A percentile compares a stretch with the other conserved stretches of the same genome.
Evolutionary conservation across 2,888 invertebrate genomes (phyloP).

Genomic region (Morpho achilles): DNA sequence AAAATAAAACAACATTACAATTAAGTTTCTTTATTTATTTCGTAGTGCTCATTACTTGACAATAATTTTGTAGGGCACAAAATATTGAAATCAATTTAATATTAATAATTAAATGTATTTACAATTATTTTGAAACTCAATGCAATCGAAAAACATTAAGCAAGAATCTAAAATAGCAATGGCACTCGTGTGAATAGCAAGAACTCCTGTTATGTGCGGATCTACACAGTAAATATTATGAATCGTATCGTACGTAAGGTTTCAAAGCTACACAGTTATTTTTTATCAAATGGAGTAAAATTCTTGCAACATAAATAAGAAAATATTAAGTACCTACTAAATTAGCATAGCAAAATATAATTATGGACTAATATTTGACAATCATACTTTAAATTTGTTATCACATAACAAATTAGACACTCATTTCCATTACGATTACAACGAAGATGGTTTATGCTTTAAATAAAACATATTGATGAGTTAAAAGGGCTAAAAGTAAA

Average conservation of each 20-base stretch:
- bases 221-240: slow-evolving; percentile 27
- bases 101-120: slow-evolving; percentile 38
- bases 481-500: no score
- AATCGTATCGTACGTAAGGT: slow-evolving; percentile 11
- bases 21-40: slow-evolving; percentile 63
- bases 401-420: no score
- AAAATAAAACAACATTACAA: slow-evolving; percentile 36
- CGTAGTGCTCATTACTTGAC: slow-evolving; percentile 64
- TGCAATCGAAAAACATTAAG: slow-evolving; percentile 28
- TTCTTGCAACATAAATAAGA: slow-evolving; percentile 25
- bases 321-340: slow-evolving; percentile 37
- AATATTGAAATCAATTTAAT: slow-evolving; percentile 48
- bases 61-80: slow-evolving; percentile 57
- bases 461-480: no score
- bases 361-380: slow-evolving; percentile 22
- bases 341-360: slow-evolving; percentile 31
- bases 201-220: slow-evolving; percentile 20
- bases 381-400: slow-evolving; percentile 11
- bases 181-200: slow-evolving; percentile 44
- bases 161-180: slow-evolving; percentile 38
- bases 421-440: no score
- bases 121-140: slow-evolving; percentile 43
- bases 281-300: slow-evolving; percentile 15
- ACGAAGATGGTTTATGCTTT: no score
- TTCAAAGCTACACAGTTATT: slow-evolving; percentile 17